Percentiles rank a stretch among this genome's conserved stretches.
These are phyloP conservation scores for Gymnodraco acuticeps DNA, from an alignment of 2,797 vertebrate species.

Conservation along the genomic window DNA sequence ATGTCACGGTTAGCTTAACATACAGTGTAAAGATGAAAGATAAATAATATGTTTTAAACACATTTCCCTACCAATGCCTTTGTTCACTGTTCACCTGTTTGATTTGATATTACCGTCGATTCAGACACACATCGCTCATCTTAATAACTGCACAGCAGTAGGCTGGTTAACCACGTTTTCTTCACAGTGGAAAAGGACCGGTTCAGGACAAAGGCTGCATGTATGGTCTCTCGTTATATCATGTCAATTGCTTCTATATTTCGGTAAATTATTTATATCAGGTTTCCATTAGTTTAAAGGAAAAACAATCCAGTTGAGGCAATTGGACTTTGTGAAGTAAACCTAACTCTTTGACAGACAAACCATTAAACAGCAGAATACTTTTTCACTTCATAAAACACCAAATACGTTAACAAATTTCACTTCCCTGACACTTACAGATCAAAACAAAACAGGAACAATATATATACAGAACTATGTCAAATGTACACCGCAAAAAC, in stretches of 20 bases:
- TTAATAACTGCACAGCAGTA: slow-evolving; percentile 73
- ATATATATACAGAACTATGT: slow-evolving; percentile 73
- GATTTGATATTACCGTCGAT: slow-evolving; percentile 32
- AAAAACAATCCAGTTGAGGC: slow-evolving; percentile 41
- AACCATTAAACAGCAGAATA: slow-evolving; percentile 67
- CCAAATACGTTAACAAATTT: slow-evolving; percentile 68
- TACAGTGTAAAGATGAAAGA: slow-evolving; percentile 31
- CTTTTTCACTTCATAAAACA: slow-evolving; percentile 70
- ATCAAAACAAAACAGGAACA: slow-evolving; percentile 66
- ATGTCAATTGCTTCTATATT: slow-evolving; percentile 35
- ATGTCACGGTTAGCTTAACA: slow-evolving; percentile 44
- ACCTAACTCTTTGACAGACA: slow-evolving; percentile 58
- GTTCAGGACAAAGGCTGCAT: slow-evolving; percentile 53
- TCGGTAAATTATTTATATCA: slow-evolving; percentile 53
- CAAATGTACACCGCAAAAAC: slow-evolving; percentile 76
- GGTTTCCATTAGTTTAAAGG: slow-evolving; percentile 18
- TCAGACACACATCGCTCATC: slow-evolving; percentile 38
- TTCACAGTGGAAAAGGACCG: slow-evolving; percentile 59
- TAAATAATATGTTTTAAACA: slow-evolving; percentile 30
- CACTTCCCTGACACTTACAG: slow-evolving; percentile 81
- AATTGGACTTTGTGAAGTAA: slow-evolving; percentile 52
- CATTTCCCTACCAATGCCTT: slow-evolving; percentile 23
- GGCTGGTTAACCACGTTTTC: slow-evolving; percentile 42
- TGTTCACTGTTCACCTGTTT: slow-evolving; percentile 31
- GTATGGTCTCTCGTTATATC: slow-evolving; percentile 8